Conservation (phyloP, 2,888 invertebrate genomes). For the Tipula lateralis region DNA sequence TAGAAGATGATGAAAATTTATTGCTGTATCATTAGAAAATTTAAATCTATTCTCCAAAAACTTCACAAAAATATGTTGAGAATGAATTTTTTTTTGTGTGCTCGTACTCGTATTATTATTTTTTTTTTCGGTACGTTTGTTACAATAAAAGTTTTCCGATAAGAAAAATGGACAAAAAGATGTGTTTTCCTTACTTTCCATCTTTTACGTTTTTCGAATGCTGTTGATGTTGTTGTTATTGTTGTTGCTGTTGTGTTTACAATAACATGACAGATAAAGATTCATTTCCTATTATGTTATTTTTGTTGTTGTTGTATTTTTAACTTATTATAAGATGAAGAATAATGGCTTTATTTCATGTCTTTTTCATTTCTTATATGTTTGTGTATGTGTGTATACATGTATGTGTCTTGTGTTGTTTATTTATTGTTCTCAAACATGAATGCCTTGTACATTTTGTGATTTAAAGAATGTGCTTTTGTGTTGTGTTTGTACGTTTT, state of each 20-base stretch:
- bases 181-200: not conserved
- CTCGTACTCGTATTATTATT: not conserved
- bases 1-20: not conserved
- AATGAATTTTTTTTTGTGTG: not conserved
- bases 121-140: too few relatives aligned
- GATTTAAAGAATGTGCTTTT: not conserved
- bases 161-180: conserved; percentile 13
- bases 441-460: not conserved
- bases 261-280: not conserved
- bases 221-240: not conserved
- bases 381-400: too few relatives aligned
- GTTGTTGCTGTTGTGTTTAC: not conserved
- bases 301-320: not conserved
- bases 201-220: not conserved
- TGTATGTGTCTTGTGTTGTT: not conserved
- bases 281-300: not conserved
- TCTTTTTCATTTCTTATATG: not conserved
- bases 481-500: not conserved
- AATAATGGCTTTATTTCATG: not conserved
- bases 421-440: not conserved
- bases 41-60: not conserved
- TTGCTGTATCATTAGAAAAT: conserved; percentile 1
- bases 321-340: not conserved
- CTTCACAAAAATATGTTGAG: not conserved
- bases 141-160: not conserved